Evolutionary conservation across 2,113 vertebrate species (phyloP), one percentile per base, ranked within the genome.

Genomic region (Barbus barbus): DNA sequence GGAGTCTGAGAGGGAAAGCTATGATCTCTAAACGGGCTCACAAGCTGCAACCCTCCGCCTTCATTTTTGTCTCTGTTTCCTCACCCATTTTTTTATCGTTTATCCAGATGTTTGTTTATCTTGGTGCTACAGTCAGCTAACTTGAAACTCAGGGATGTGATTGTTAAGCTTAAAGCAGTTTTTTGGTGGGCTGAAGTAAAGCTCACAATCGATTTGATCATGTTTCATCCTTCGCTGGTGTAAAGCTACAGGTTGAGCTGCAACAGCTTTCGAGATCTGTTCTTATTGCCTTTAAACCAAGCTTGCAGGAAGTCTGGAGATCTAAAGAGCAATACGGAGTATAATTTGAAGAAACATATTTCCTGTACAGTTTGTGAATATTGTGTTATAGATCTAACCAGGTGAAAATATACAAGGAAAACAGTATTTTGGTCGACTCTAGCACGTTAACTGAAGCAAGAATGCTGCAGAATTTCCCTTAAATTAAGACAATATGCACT

Each of bases 131-230:
- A 75, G n/a, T 74, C 44, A 56, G 85, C 81, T 81, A 74, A 83
- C 76, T 82, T 48, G 53, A 87, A 89, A 53, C 85, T 85, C 83
- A 85, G 85, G 87, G 87, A 87, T 89, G 85, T 85, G 83, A 85
- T 89, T 76, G 75, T 81, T 78, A 26, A 82, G 83, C 83, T 76
- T 46, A 24, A 65, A 88, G 77, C 87, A 83, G 83, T 31, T 46
- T 8, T 84, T 24, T 20, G 65, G 48, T 73, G n/a, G 51, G 44
- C 31, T 82, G 20, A 71, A 53, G 26, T 38, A 22, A 28, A 31
- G 65, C 60, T 60, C 38, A 5, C 31, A 22, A n/a, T 20, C 73
- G 69, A 67, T 81, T 38, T 46, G 16, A 67, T 38, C 71, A 5
- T 22, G n/a, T 56, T 80, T 36, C 5, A 31, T 56, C 72, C 38